Conservation (phyloP, 2,797 vertebrate genomes). For the Ctenochaetus hawaiiensis region DNA sequence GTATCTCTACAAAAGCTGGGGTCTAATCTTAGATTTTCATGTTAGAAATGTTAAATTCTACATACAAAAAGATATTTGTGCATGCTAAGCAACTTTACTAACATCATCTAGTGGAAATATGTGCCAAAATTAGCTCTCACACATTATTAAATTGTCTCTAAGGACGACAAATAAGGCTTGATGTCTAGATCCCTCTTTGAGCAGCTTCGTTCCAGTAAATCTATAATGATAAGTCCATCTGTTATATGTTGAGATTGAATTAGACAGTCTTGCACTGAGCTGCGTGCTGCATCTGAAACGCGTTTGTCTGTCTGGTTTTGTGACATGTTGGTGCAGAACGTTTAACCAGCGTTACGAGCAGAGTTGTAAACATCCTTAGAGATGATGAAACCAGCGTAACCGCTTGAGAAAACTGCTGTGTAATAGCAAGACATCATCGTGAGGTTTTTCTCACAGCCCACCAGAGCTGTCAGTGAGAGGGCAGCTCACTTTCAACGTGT, state of each 20-base stretch:
- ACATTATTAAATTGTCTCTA: neutral
- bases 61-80: neutral
- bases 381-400: conserved; percentile 32
- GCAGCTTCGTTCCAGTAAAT: neutral
- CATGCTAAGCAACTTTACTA: neutral
- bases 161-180: neutral
- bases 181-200: neutral
- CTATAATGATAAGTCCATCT: neutral
- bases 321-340: conserved; percentile 21
- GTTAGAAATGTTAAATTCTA: conserved; percentile 1
- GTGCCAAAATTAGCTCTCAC: neutral
- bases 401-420: conserved; percentile 16
- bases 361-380: conserved; percentile 24
- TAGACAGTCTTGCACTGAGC: neutral
- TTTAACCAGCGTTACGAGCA: neutral
- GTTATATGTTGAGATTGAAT: neutral
- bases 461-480: conserved; percentile 53
- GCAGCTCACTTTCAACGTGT: conserved; percentile 48
- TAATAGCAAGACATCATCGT: conserved; percentile 26
- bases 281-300: neutral
- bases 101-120: neutral
- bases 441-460: conserved; percentile 34
- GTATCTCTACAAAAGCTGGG: neutral
- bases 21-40: neutral
- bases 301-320: neutral